Percentiles rank a stretch among this genome's conserved stretches.
phyloP scores from a whole-genome alignment of 2,888 invertebrate species.

The Hypomecis punctinalis region DNA sequence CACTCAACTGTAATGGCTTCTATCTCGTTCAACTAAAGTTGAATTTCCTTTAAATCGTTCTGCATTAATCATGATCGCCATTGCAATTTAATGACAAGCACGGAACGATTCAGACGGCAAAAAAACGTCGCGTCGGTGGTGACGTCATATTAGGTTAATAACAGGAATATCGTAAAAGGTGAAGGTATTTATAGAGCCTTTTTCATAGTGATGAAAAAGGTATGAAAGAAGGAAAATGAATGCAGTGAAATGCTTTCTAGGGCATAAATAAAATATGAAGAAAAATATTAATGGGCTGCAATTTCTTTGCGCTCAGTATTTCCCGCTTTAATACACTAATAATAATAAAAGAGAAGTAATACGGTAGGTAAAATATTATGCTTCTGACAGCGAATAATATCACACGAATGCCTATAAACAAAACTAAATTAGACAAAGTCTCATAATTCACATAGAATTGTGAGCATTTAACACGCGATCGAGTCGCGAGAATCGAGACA shows the following conservation, averaged over 20 bases:
- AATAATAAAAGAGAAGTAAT: constrained; percentile 51
- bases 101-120: constrained; percentile 54
- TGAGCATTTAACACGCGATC: constrained; percentile 75
- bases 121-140: constrained; percentile 64
- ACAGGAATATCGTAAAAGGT: constrained; percentile 39
- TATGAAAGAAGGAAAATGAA: constrained; percentile 9
- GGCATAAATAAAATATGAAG: constrained; percentile 10
- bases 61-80: constrained; percentile 44
- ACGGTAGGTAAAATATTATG: constrained; percentile 53
- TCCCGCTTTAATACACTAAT: constrained; percentile 42
- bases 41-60: constrained; percentile 40
- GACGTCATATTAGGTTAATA: constrained; percentile 62
- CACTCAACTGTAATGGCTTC: constrained; percentile 24
- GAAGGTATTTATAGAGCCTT: constrained; percentile 23
- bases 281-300: constrained; percentile 25
- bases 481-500: constrained; percentile 60
- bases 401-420: constrained; percentile 75
- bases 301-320: constrained; percentile 19
- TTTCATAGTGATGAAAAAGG: constrained; percentile 12
- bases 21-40: constrained; percentile 39
- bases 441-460: constrained; percentile 76
- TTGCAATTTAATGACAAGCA: constrained; percentile 62
- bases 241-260: constrained; percentile 7
- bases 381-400: constrained; percentile 56
- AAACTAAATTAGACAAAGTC: constrained; percentile 75